A percentile compares a stretch with the other conserved stretches of the same genome.
phyloP scores from a whole-genome alignment of 2,888 invertebrate species.

The Mesorhabditis spiculigera region DNA sequence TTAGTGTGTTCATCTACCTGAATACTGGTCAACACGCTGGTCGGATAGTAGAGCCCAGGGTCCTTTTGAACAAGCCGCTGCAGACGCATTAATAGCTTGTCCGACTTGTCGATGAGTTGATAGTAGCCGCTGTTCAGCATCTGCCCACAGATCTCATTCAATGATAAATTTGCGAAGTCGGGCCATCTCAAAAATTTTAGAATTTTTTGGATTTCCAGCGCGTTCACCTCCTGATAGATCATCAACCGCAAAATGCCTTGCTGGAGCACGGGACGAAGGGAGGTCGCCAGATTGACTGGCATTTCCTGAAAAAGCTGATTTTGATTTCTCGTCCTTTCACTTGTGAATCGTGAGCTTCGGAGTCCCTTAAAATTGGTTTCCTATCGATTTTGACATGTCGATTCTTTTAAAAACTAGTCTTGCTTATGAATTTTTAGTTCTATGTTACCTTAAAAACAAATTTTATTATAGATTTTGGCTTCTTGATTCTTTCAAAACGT shows the following conservation, averaged over 20 bases:
- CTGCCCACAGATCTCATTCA: constrained; percentile 56
- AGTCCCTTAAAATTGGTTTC: too few relatives aligned
- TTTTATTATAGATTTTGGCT: too few relatives aligned
- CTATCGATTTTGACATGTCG: too few relatives aligned
- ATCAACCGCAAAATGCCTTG: background rate
- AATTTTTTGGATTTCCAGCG: background rate
- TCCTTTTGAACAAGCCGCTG: constrained; percentile 34
- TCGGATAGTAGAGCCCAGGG: constrained; percentile 37
- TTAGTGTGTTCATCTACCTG: constrained; percentile 10
- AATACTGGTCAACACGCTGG: constrained; percentile 46
- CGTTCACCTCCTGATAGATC: background rate
- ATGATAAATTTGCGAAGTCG: constrained; percentile 48
- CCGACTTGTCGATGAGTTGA: constrained; percentile 41
- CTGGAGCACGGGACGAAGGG: background rate
- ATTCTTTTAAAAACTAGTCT: too few relatives aligned
- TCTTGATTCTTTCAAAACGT: too few relatives aligned
- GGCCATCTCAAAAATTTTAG: constrained; percentile 29
- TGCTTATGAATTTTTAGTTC: too few relatives aligned
- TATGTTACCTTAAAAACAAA: too few relatives aligned
- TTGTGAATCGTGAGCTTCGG: too few relatives aligned
- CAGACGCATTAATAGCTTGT: constrained; percentile 36
- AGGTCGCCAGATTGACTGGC: background rate
- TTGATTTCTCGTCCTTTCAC: too few relatives aligned
- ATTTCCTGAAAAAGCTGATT: background rate
- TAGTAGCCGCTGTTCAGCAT: constrained; percentile 52